Percentiles rank a stretch among this genome's conserved stretches.
These are phyloP conservation scores for Clanis bilineata DNA, from an alignment of 2,888 invertebrate species.

Conservation along the genomic window DNA sequence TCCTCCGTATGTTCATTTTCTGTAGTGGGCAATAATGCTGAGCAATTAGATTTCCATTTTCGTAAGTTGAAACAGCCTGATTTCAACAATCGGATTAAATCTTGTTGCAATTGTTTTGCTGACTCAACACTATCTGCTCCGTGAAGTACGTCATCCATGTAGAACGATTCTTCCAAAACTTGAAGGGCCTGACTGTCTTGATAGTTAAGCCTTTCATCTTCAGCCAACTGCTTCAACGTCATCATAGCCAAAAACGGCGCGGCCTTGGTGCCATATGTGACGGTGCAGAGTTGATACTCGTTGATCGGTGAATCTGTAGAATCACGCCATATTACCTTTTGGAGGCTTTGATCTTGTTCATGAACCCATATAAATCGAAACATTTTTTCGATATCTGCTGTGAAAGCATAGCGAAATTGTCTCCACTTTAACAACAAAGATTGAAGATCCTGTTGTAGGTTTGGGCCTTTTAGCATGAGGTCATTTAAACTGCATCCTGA, in stretches of 20 bases:
- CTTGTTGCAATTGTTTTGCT: neutral
- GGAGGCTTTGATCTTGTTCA: constrained; percentile 9
- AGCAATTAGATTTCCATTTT: neutral
- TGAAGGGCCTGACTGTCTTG: neutral
- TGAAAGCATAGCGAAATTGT: constrained; percentile 17
- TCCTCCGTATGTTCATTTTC: neutral
- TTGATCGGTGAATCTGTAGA: neutral
- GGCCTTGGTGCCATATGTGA: neutral
- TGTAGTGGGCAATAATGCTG: neutral
- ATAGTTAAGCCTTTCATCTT: neutral
- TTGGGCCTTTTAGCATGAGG: neutral
- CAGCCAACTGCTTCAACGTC: constrained; percentile 12
- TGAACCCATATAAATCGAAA: neutral
- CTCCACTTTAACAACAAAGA: constrained; percentile 15
- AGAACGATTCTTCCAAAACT: neutral
- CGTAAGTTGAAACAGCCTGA: neutral
- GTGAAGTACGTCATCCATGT: neutral
- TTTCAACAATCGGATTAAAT: neutral
- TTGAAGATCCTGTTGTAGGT: neutral
- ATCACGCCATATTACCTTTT: constrained; percentile 13
- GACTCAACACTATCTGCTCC: neutral
- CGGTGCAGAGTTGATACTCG: neutral
- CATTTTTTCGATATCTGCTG: constrained; percentile 18
- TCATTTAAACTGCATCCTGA: constrained; percentile 8
- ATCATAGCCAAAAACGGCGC: constrained; percentile 2